These are phyloP conservation scores for Spodoptera littoralis DNA, from an alignment of 2,888 invertebrate genomes.

Conservation along the genomic window DNA sequence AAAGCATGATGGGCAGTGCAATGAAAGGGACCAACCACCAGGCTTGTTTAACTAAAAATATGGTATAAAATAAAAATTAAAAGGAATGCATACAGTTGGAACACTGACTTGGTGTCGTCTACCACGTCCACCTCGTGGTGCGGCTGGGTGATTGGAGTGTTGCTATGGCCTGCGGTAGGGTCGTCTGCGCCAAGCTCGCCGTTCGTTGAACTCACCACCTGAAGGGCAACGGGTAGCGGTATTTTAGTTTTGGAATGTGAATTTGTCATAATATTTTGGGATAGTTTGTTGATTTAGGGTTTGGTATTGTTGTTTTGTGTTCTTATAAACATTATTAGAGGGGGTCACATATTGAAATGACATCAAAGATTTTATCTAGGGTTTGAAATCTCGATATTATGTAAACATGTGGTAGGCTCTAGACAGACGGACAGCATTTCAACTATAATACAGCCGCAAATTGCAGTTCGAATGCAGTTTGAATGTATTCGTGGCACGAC, in stretches of 20 bases:
- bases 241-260: neutral
- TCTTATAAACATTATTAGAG: no score
- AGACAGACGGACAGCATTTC: no score
- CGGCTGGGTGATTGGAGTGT: slow-evolving; percentile 97
- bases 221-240: slow-evolving; percentile 54
- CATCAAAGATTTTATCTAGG: no score
- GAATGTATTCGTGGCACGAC: no score
- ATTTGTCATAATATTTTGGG: no score
- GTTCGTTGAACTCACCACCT: slow-evolving; percentile 99
- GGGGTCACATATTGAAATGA: no score
- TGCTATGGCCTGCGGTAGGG: slow-evolving; percentile 98
- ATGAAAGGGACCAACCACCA: slow-evolving; percentile 24
- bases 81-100: slow-evolving; percentile 81
- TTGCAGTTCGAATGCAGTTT: no score
- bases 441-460: no score
- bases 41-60: slow-evolving; percentile 59
- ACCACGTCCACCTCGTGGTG: slow-evolving; percentile 98
- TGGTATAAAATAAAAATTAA: slow-evolving; percentile 67
- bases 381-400: no score
- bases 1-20: neutral
- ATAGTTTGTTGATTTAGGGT: no score
- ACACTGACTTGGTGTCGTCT: slow-evolving; percentile 98
- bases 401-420: no score
- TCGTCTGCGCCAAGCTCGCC: slow-evolving; percentile 98
- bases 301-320: no score